Conservation (phyloP, 1,140 invertebrate genomes). For the Apocrypta bakeri region DNA sequence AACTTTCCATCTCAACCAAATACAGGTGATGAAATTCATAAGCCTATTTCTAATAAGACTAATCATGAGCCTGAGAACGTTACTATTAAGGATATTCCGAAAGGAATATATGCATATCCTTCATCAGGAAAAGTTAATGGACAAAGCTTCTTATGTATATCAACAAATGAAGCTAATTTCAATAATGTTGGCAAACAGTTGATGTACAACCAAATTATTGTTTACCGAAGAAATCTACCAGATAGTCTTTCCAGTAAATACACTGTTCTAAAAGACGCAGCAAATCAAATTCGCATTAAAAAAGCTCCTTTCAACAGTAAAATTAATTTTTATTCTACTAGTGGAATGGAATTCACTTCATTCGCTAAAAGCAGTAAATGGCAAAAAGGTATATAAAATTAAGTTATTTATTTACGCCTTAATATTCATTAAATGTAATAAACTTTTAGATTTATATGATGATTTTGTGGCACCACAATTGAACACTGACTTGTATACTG, state of each 20-base stretch:
- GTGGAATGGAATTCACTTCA: slow-evolving; percentile 79
- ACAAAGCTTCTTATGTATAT: slow-evolving; percentile 91
- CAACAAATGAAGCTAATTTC: slow-evolving; percentile 78
- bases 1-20: slow-evolving; percentile 81
- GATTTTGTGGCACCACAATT: slow-evolving; percentile 86
- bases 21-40: slow-evolving; percentile 56
- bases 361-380: slow-evolving; percentile 88
- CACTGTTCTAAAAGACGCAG: slow-evolving; percentile 78
- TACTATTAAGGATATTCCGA: slow-evolving; percentile 43
- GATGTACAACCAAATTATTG: slow-evolving; percentile 84
- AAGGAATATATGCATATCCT: slow-evolving; percentile 83
- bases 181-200: slow-evolving; percentile 84
- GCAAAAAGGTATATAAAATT: slow-evolving; percentile 78
- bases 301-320: slow-evolving; percentile 79
- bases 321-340: slow-evolving; percentile 76
- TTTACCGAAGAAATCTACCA: slow-evolving; percentile 79
- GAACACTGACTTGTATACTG: slow-evolving; percentile 82
- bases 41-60: slow-evolving; percentile 41
- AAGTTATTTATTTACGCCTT: background rate
- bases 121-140: slow-evolving; percentile 83
- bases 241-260: slow-evolving; percentile 72
- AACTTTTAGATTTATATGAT: slow-evolving; percentile 84
- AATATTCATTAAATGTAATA: slow-evolving; percentile 53
- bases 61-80: background rate
- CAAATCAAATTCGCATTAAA: slow-evolving; percentile 78